Evolutionary conservation across 2,888 invertebrate genomes (phyloP).

Genomic region (Strigamia maritima): DNA sequence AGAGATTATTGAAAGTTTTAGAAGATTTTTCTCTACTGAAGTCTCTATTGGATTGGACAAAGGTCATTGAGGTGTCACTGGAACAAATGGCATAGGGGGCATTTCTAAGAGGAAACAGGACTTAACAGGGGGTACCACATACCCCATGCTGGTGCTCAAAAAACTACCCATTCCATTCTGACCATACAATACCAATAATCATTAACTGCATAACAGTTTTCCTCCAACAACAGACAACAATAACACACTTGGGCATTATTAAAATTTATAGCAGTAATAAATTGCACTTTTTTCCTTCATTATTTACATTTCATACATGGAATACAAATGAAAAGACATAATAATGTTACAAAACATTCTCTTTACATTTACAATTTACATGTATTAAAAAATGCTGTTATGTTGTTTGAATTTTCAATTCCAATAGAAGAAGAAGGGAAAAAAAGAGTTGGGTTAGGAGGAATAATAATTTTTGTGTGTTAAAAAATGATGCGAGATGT

Average conservation of each 20-base stretch:
- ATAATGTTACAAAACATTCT: not conserved
- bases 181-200: too few species aligned
- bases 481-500: not conserved
- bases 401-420: not conserved
- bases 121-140: too few species aligned
- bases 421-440: not conserved
- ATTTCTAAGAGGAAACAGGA: too few species aligned
- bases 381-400: not conserved
- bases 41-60: not conserved
- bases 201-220: too few species aligned
- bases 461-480: not conserved
- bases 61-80: not conserved
- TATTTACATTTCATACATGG: too few species aligned
- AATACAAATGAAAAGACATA: not conserved
- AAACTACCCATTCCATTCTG: too few species aligned
- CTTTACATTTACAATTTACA: not conserved
- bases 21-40: not conserved
- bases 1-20: too few species aligned
- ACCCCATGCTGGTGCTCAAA: too few species aligned
- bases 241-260: not conserved
- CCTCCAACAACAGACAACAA: not conserved
- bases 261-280: too few species aligned
- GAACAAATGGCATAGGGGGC: not conserved
- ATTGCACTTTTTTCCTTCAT: too few species aligned
- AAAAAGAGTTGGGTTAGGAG: not conserved